These are phyloP conservation scores for Oreochromis tanganicae DNA, from an alignment of 2,113 vertebrate genomes.

Conservation along the genomic window DNA sequence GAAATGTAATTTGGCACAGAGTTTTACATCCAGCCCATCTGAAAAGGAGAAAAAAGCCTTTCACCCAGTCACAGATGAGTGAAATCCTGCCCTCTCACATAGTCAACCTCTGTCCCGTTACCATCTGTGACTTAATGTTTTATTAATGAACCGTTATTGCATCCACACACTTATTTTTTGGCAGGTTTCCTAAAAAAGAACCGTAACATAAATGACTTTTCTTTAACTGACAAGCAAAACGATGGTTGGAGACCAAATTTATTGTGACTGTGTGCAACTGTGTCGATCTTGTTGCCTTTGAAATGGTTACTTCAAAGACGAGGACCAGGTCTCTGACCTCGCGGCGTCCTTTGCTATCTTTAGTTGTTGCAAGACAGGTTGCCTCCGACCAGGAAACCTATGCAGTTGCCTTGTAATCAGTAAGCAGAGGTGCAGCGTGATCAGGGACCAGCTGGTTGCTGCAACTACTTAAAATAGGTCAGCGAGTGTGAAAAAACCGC, in stretches of 20 bases:
- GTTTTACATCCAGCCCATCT: not conserved
- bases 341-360: not conserved
- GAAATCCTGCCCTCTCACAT: not conserved
- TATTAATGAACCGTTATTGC: not conserved
- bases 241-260: not conserved
- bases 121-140: not conserved
- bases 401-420: not conserved
- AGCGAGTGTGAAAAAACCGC: not conserved
- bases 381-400: not conserved
- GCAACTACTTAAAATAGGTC: not conserved
- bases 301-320: not conserved
- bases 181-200: not conserved
- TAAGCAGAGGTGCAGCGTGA: not conserved
- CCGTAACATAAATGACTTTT: not conserved
- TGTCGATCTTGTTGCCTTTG: not conserved
- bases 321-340: not conserved
- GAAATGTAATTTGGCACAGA: conserved; percentile 36
- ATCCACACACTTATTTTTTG: not conserved
- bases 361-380: not conserved
- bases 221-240: not conserved
- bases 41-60: not conserved
- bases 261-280: not conserved
- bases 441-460: not conserved
- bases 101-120: not conserved
- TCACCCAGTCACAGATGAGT: not conserved